Conservation (phyloP, 30 jellyfish, hydroid and myxozoan species). For the Turritopsis dohrnii region DNA sequence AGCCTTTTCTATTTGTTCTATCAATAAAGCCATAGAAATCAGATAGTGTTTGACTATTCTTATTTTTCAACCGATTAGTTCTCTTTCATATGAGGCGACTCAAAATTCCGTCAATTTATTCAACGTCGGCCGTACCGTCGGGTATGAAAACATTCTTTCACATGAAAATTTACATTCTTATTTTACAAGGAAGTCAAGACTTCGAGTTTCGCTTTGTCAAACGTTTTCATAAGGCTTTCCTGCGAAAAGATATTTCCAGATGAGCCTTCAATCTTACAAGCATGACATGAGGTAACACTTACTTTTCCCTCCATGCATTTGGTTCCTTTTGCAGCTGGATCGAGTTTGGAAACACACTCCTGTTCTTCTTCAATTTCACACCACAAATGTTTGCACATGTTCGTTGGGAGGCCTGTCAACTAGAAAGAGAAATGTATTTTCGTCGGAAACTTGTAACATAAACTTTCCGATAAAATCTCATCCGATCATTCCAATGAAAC, state of each 20-base stretch:
- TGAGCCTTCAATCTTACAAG: background rate
- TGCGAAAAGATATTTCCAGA: no score
- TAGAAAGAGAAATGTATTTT: background rate
- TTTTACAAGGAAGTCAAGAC: no score
- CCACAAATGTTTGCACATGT: slow-evolving; percentile 90
- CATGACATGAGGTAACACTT: background rate
- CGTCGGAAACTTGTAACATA: background rate
- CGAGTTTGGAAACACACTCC: slow-evolving; percentile 87
- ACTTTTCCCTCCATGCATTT: slow-evolving; percentile 93
- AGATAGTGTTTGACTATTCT: no score
- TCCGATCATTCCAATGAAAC: background rate
- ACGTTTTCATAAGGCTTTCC: no score
- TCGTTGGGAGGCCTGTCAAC: slow-evolving; percentile 73
- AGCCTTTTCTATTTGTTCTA: background rate
- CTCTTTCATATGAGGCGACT: no score
- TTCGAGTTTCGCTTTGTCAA: no score
- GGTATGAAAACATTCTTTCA: no score
- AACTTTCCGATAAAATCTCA: slow-evolving; percentile 1
- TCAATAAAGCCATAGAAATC: background rate
- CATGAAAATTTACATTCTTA: no score
- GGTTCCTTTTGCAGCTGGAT: slow-evolving; percentile 98
- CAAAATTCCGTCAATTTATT: no score
- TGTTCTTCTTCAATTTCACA: slow-evolving; percentile 83
- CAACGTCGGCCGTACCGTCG: no score
- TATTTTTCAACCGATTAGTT: no score